phyloP scores from a whole-genome alignment of 2,797 vertebrate species.

The Lithobates sylvaticus region DNA sequence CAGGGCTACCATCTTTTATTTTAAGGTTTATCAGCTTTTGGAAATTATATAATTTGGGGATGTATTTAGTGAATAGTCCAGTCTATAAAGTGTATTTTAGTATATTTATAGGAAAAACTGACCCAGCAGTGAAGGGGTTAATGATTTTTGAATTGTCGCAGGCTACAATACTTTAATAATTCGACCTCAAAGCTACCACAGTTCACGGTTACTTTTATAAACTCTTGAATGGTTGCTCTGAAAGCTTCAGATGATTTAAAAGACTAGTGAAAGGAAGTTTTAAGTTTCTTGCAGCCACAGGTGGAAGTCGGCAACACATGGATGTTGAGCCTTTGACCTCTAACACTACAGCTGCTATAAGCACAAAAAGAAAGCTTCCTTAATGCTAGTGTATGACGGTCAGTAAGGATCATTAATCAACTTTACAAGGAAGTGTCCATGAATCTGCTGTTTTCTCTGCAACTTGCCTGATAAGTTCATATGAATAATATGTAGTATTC shows the following conservation, averaged over 20 bases:
- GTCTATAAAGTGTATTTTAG: neutral
- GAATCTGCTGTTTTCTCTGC: neutral
- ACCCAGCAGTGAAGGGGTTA: no score
- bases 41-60: no score
- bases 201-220: neutral
- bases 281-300: slow-evolving; percentile 28
- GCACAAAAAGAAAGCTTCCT: slow-evolving; percentile 16
- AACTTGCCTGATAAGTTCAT: neutral
- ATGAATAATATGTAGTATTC: no score
- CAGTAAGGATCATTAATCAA: slow-evolving; percentile 17
- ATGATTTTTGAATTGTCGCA: neutral
- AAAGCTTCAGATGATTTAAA: slow-evolving; percentile 2
- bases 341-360: slow-evolving; percentile 41
- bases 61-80: no score
- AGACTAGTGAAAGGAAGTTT: slow-evolving; percentile 26
- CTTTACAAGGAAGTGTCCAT: neutral
- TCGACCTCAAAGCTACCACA: neutral
- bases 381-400: slow-evolving; percentile 20
- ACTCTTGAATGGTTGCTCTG: neutral
- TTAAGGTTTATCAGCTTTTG: no score
- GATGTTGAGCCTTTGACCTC: slow-evolving; percentile 34
- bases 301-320: slow-evolving; percentile 36
- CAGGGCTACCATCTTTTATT: no score
- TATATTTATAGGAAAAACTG: neutral
- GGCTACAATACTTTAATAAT: slow-evolving; percentile 6